A percentile compares a stretch with the other conserved stretches of the same genome.
phyloP scores from a whole-genome alignment of 1,140 invertebrate species.

The Habropoda laboriosa region DNA sequence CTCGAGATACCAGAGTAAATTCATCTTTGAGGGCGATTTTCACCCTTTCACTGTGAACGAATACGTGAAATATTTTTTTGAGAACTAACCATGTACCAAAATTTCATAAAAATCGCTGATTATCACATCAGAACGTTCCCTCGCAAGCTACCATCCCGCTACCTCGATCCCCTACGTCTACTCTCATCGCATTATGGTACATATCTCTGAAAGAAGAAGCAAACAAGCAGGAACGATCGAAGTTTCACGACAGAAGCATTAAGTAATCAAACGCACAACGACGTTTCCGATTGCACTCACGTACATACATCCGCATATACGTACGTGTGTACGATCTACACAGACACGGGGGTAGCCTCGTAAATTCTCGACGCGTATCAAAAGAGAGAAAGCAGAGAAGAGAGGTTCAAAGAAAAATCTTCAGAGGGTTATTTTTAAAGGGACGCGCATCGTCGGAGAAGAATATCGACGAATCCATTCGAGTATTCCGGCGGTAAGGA shows the following conservation, averaged over 20 bases:
- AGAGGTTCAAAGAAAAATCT: slow-evolving; percentile 19
- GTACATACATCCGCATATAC: background rate
- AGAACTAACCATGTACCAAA: too few relatives aligned
- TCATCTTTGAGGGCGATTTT: too few relatives aligned
- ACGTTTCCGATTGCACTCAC: slow-evolving; percentile 1
- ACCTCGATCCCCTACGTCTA: too few relatives aligned
- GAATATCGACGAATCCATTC: slow-evolving; percentile 26
- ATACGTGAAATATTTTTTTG: too few relatives aligned
- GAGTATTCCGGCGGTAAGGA: slow-evolving; percentile 36
- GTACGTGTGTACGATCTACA: background rate
- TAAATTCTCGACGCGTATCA: background rate
- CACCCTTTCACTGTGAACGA: too few relatives aligned
- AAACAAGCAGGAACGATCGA: background rate
- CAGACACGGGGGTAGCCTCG: background rate
- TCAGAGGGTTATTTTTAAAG: slow-evolving; percentile 29
- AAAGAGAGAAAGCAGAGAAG: background rate
- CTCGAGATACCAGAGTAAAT: too few relatives aligned
- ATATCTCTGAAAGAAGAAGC: background rate
- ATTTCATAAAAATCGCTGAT: too few relatives aligned
- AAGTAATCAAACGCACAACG: slow-evolving; percentile 18
- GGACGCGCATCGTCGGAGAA: background rate
- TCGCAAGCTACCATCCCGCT: too few relatives aligned
- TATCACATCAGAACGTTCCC: too few relatives aligned
- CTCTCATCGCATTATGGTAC: background rate
- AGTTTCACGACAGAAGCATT: slow-evolving; percentile 11